phyloP scores from a whole-genome alignment of 2,113 vertebrate species.

The Pachycephala philippinensis region DNA sequence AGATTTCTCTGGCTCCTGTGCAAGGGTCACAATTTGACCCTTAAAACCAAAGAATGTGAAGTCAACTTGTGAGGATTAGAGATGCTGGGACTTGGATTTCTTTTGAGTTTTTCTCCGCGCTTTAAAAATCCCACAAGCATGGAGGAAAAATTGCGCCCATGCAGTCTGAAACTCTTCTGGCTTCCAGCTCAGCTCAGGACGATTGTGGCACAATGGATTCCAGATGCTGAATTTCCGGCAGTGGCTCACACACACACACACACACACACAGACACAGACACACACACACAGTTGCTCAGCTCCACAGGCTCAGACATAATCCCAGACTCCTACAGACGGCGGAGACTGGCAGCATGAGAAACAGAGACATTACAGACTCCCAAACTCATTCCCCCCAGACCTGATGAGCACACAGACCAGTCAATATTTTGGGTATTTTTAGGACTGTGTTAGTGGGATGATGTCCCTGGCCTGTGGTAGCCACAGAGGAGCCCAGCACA shows the following conservation, averaged over 20 bases:
- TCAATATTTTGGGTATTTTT: background rate
- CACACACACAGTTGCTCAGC: background rate
- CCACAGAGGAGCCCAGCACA: background rate
- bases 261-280: background rate
- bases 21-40: background rate
- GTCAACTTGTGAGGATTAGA: background rate
- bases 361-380: background rate
- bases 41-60: background rate
- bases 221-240: constrained; percentile 63
- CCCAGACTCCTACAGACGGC: background rate
- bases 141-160: background rate
- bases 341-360: background rate
- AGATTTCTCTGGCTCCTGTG: background rate
- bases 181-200: constrained; percentile 17
- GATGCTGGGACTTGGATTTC: background rate
- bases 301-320: background rate
- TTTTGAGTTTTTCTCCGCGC: background rate
- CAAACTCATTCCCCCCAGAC: background rate
- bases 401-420: background rate
- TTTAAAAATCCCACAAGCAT: constrained; percentile 9
- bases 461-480: background rate
- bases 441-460: background rate
- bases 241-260: background rate
- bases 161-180: background rate
- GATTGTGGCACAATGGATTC: constrained; percentile 59